These are phyloP conservation scores for Phania funesta DNA, from an alignment of 2,888 invertebrate species.

Conservation along the genomic window DNA sequence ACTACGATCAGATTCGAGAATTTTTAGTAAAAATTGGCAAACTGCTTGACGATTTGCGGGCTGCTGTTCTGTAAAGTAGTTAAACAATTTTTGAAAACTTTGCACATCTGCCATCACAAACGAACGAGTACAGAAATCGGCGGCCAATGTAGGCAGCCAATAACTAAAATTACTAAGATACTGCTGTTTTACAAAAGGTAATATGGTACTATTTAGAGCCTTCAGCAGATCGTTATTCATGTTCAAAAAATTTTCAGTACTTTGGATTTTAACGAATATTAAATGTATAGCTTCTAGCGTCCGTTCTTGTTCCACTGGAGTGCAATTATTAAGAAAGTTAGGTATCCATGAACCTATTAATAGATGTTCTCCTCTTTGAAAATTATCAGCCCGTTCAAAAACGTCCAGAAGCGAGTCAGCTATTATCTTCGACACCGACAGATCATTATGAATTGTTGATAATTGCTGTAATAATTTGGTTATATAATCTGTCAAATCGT, in stretches of 20 bases:
- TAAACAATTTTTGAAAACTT: conserved; percentile 73
- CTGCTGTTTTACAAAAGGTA: conserved; percentile 77
- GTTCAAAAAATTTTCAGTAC: conserved; percentile 53
- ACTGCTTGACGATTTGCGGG: conserved; percentile 74
- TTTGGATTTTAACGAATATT: conserved; percentile 73
- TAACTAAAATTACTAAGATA: conserved; percentile 74
- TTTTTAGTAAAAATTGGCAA: conserved; percentile 72
- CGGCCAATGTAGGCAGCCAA: conserved; percentile 77
- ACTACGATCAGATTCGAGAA: conserved; percentile 72
- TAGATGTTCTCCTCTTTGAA: conserved; percentile 75
- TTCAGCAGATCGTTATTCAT: conserved; percentile 68
- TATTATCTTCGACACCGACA: conserved; percentile 74
- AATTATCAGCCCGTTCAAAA: conserved; percentile 74
- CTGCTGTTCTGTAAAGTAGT: conserved; percentile 73
- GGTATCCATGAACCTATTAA: conserved; percentile 78
- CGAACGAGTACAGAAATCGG: conserved; percentile 75
- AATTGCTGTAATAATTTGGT: conserved; percentile 76
- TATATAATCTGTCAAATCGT: conserved; percentile 76
- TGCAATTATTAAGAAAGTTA: conserved; percentile 75
- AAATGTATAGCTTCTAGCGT: conserved; percentile 76
- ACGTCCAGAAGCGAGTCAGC: conserved; percentile 74
- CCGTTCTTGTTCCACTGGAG: conserved; percentile 77
- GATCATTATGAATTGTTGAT: conserved; percentile 72
- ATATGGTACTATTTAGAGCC: conserved; percentile 75
- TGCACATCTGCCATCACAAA: conserved; percentile 68